phyloP scores from a whole-genome alignment of 2,113 vertebrate genomes.

The Phaethon lepturus region DNA sequence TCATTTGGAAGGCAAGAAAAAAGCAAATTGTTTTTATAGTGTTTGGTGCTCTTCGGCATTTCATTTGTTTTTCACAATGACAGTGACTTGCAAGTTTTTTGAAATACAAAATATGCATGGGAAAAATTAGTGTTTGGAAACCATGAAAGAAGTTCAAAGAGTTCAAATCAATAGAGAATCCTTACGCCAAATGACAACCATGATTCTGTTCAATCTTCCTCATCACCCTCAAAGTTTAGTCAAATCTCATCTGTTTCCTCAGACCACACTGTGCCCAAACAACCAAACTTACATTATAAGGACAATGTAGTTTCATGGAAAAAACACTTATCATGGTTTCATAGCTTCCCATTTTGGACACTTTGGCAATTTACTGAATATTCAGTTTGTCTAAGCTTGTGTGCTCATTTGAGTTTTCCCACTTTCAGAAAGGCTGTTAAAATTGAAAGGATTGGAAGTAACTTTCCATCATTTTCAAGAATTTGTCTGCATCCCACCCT shows the following conservation, averaged over 20 bases:
- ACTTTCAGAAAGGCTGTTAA: slow-evolving; percentile 53
- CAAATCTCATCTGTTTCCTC: not conserved
- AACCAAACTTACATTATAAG: not conserved
- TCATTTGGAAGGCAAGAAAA: not conserved
- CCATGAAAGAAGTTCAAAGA: not conserved
- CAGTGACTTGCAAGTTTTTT: not conserved
- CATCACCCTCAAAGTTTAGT: not conserved
- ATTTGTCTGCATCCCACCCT: not conserved
- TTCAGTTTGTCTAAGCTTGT: slow-evolving; percentile 40
- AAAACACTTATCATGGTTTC: not conserved
- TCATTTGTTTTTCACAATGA: not conserved
- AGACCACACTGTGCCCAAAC: not conserved
- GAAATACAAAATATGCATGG: not conserved
- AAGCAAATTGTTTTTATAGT: not conserved
- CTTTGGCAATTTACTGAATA: slow-evolving; percentile 48
- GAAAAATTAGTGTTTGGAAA: not conserved
- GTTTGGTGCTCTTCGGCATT: not conserved
- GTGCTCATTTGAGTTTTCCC: slow-evolving; percentile 41
- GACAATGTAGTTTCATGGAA: not conserved
- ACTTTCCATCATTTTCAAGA: slow-evolving; percentile 37
- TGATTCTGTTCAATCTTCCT: not conserved
- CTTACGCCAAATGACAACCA: not conserved
- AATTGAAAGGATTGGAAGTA: slow-evolving; percentile 37
- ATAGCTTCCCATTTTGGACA: not conserved
- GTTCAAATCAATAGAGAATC: not conserved